Conservation (phyloP, 2,113 vertebrate genomes). For the Lamprologus ornatipinnis region DNA sequence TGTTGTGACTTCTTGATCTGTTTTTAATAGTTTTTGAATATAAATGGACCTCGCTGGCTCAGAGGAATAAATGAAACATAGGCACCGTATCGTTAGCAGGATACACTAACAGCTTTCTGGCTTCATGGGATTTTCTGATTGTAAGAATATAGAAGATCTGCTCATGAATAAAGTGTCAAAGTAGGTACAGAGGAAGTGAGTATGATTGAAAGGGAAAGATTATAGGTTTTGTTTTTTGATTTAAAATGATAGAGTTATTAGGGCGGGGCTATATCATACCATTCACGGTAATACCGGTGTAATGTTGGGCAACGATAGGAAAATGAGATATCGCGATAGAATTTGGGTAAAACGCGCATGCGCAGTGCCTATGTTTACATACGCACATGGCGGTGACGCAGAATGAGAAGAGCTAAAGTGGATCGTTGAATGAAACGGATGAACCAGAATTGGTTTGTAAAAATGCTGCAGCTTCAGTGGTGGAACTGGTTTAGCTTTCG, state of each 20-base stretch:
- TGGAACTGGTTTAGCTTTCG: too few species aligned
- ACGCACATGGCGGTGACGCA: accelerated
- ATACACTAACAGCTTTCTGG: background rate
- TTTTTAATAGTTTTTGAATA: background rate
- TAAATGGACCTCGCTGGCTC: background rate
- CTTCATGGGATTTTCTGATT: background rate
- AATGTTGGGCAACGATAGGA: accelerated
- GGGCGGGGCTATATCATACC: too few species aligned
- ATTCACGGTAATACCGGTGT: too few species aligned
- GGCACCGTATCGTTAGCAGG: background rate
- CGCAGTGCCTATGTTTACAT: too few species aligned
- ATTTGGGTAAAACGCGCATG: accelerated
- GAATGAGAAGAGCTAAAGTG: accelerated
- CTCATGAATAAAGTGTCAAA: background rate
- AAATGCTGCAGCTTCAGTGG: accelerated
- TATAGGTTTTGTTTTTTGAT: background rate
- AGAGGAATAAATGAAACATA: background rate
- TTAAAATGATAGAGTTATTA: background rate
- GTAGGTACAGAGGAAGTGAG: background rate
- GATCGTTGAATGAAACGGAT: accelerated
- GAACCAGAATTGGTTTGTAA: accelerated
- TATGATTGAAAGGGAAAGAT: background rate
- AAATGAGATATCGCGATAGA: too few species aligned
- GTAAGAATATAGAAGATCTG: background rate
- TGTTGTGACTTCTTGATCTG: background rate